Conservation (phyloP, 2,797 vertebrate genomes). For the Danio albolineatus region DNA sequence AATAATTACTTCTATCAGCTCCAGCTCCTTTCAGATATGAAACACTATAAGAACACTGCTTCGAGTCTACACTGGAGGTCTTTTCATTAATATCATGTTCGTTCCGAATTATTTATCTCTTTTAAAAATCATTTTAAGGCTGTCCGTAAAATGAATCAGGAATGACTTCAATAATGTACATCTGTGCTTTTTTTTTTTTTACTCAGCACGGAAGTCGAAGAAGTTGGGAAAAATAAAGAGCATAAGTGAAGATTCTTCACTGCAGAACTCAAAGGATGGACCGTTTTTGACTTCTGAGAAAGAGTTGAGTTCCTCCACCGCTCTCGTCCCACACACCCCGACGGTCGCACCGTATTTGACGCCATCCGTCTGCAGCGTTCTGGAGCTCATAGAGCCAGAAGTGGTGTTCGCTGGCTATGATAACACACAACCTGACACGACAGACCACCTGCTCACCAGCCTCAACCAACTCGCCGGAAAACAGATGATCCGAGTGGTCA, state of each 20-base stretch:
- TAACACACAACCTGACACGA: constrained; percentile 90
- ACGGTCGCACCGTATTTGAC: constrained; percentile 83
- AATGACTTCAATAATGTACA: constrained; percentile 3
- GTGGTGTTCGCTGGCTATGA: constrained; percentile 94
- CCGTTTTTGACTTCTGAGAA: constrained; percentile 87
- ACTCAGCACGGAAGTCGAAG: constrained; percentile 94
- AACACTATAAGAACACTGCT: constrained; percentile 1
- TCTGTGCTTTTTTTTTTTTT: constrained; percentile 28
- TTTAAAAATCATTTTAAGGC: constrained; percentile 18
- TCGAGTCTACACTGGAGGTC: constrained; percentile 8
- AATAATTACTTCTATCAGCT: constrained; percentile 41
- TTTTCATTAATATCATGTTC: constrained; percentile 36
- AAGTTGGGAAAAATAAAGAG: constrained; percentile 97
- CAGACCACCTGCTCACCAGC: constrained; percentile 94
- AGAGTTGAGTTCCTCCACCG: constrained; percentile 85
- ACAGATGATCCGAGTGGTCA: constrained; percentile 98
- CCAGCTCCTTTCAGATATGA: constrained; percentile 32
- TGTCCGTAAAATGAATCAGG: not conserved
- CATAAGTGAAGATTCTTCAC: constrained; percentile 85
- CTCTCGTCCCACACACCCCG: constrained; percentile 89
- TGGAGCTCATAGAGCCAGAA: constrained; percentile 96
- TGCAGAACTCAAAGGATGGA: constrained; percentile 88
- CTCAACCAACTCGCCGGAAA: constrained; percentile 96
- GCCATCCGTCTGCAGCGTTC: constrained; percentile 88
- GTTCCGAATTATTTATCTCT: constrained; percentile 39